A percentile compares a stretch with the other conserved stretches of the same genome.
phyloP scores from a whole-genome alignment of 2,797 vertebrate species.

The Peromyscus attwateri region DNA sequence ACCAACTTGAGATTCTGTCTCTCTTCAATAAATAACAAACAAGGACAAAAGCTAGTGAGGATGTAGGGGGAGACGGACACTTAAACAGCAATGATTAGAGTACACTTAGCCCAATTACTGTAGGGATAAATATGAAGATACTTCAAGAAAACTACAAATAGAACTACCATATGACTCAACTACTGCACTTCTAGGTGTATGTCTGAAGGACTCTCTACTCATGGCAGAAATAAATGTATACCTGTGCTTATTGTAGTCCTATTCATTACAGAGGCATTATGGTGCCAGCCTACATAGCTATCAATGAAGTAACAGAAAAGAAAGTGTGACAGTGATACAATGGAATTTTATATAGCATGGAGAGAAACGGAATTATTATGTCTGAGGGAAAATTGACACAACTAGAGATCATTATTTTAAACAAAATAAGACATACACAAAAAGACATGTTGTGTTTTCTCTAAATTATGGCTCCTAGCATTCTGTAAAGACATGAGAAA shows the following conservation, averaged over 20 bases:
- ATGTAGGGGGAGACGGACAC: background rate
- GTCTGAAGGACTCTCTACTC: background rate
- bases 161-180: background rate
- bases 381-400: background rate
- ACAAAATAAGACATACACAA: background rate
- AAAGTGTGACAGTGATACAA: background rate
- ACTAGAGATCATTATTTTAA: background rate
- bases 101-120: background rate
- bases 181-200: background rate
- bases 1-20: background rate
- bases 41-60: background rate
- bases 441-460: background rate
- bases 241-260: background rate
- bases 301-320: background rate
- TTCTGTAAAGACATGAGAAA: background rate
- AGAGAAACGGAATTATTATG: background rate
- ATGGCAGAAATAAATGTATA: background rate
- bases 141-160: background rate
- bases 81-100: background rate
- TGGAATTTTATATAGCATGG: background rate
- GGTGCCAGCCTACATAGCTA: background rate
- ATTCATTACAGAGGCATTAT: background rate
- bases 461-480: background rate
- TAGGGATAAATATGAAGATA: background rate
- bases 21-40: background rate